phyloP scores from a whole-genome alignment of 2,888 invertebrate genomes.

The Metallyticus violacea region DNA sequence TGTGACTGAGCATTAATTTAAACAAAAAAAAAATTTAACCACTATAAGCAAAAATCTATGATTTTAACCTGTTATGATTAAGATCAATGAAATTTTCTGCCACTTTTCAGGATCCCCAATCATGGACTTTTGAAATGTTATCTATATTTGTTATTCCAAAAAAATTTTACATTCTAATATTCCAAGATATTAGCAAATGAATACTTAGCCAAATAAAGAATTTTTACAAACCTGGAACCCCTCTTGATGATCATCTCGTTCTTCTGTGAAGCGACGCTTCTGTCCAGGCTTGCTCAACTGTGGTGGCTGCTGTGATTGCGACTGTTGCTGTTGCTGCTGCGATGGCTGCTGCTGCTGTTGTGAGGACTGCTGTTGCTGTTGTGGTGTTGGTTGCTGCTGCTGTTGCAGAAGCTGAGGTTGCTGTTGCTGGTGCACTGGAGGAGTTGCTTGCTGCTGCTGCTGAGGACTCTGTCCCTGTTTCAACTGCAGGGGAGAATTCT shows the following conservation, averaged over 20 bases:
- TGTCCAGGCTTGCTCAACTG: slow-evolving; percentile 15
- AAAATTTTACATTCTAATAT: too few species aligned
- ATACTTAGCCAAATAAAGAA: neutral
- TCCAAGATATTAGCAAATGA: too few species aligned
- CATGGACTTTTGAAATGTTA: too few species aligned
- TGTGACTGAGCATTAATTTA: too few species aligned
- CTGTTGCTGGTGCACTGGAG: slow-evolving; percentile 35
- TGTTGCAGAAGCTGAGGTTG: slow-evolving; percentile 28
- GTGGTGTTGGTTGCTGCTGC: slow-evolving; percentile 29
- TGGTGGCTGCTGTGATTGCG: slow-evolving; percentile 20
- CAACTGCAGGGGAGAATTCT: neutral
- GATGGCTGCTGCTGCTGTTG: slow-evolving; percentile 28
- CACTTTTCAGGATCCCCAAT: too few species aligned
- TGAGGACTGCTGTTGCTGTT: slow-evolving; percentile 24
- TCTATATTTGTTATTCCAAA: too few species aligned
- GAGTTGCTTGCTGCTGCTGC: slow-evolving; percentile 42
- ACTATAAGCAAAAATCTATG: too few species aligned
- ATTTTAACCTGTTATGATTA: too few species aligned
- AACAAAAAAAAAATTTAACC: too few species aligned
- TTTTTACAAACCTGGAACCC: slow-evolving; percentile 25
- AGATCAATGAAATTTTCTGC: too few species aligned
- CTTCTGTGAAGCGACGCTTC: slow-evolving; percentile 32
- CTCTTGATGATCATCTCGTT: slow-evolving; percentile 25
- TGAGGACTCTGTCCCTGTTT: slow-evolving; percentile 34
- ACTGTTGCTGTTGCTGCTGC: slow-evolving; percentile 22